These are phyloP conservation scores for Phenganax marumi DNA, from an alignment of 92 coral and sea anemone genomes.

Conservation along the genomic window DNA sequence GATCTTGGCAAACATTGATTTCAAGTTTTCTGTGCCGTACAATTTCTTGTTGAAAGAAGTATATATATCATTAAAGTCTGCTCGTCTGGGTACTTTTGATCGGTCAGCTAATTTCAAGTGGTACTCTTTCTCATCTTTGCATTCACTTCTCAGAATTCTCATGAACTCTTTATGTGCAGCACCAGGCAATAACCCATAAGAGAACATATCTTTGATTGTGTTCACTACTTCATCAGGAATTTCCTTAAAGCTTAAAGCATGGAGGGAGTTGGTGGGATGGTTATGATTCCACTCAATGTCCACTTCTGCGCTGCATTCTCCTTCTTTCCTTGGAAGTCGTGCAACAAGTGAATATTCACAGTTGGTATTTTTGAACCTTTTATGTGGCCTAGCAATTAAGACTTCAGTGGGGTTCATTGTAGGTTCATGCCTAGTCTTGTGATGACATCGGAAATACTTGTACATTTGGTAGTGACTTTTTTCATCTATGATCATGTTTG, in stretches of 20 bases:
- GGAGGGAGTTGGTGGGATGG: too few species aligned
- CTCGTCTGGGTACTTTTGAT: background rate
- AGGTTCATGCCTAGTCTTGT: background rate
- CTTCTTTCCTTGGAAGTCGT: conserved; percentile 1
- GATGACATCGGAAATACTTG: conserved; percentile 1
- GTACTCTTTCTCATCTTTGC: background rate
- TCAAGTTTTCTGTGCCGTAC: too few species aligned
- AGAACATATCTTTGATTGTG: background rate
- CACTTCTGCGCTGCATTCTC: background rate
- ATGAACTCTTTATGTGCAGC: conserved; percentile 1
- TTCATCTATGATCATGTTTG: background rate
- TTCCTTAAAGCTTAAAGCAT: conserved; percentile 6
- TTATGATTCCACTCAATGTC: conserved; percentile 3
- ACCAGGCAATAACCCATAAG: background rate
- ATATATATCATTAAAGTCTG: background rate
- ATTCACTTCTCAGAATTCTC: background rate
- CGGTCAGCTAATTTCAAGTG: conserved; percentile 5
- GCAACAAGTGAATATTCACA: background rate
- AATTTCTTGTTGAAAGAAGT: background rate
- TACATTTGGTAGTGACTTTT: background rate
- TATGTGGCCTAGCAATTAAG: background rate
- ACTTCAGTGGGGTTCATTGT: conserved; percentile 1
- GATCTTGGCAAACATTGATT: background rate
- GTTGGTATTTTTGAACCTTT: conserved; percentile 3
- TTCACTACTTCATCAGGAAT: background rate